Base-by-base conservation (phyloP, 2,888 invertebrate genomes). In the Pandemis cinnamomeana region DNA sequence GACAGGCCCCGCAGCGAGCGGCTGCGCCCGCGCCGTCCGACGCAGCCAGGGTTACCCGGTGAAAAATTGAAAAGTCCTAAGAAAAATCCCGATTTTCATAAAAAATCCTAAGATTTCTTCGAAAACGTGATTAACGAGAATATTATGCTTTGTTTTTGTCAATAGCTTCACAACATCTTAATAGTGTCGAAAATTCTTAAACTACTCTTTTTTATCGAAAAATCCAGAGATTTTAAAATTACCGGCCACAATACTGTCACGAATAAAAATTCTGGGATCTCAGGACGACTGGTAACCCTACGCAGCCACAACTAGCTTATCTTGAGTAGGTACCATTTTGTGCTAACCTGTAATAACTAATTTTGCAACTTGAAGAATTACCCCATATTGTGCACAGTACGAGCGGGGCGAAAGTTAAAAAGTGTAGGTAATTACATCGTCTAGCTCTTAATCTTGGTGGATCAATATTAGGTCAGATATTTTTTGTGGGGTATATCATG, bases 1-100 rank as follows among this genome's bases (percentile, higher is more conserved):
- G 87, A 89, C 89, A 87, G 83, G 87, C 89, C 88, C 88, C 78
- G 82, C 81, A 86, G 90, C 89, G 83, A 79, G 80, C 53, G 27
- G 27, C 79, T 70, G 77, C 80, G 80, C 67, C 63, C 63, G 48
- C 72, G 20, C 51, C 64, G 62, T 3, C 13, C 13, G 61, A 58
- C 62, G 10, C 46, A 46, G 46, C 46, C 46, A 46, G 46, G 46
- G 46, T 46, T 46, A 46, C 46, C 46, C 4, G 46, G 2, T 11
- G 46, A 11, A 10, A 46, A 46, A 46, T 46, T 11, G 46, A 11
- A 10, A 46, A 46, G 5, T 46, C 11, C 46, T 11, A 11, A 46
- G 5, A 44, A 11, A 46, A 11, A 46, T 10, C 46, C 46, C 10
- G 46, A 11, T 46, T 11, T 11, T 3, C 46, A 11, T 46, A 11